Evolutionary conservation across 2,797 vertebrate species (phyloP).

Genomic region (Eospalax fontanierii): DNA sequence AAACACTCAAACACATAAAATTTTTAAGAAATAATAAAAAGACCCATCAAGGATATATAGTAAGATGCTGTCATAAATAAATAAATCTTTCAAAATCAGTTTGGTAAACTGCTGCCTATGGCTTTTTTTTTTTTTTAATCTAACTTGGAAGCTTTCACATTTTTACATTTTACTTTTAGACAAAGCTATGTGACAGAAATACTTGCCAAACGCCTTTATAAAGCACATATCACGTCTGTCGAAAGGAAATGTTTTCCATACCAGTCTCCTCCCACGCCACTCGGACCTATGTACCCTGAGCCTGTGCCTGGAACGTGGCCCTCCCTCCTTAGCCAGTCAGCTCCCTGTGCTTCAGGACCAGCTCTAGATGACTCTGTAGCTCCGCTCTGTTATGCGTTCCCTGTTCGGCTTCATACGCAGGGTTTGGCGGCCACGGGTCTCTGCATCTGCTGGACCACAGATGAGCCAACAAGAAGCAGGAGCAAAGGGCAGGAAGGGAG

Average conservation of each 20-base stretch:
- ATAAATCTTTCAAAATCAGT: not conserved
- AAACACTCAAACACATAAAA: too few species aligned
- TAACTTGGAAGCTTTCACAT: not conserved
- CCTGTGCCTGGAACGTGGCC: not conserved
- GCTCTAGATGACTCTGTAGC: not conserved
- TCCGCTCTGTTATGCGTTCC: not conserved
- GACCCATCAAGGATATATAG: not conserved
- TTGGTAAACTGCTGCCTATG: not conserved
- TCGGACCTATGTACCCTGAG: not conserved
- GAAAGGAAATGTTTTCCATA: not conserved
- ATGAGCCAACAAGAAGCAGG: not conserved
- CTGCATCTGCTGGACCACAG: not conserved
- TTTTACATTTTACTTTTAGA: conserved; percentile 62
- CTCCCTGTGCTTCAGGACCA: not conserved
- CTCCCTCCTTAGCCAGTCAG: not conserved
- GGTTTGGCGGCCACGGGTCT: not conserved
- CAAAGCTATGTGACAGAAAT: conserved; percentile 3
- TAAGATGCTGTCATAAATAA: not conserved
- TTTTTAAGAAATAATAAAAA: not conserved
- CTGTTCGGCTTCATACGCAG: not conserved
- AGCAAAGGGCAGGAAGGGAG: not conserved
- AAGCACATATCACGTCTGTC: conserved; percentile 49
- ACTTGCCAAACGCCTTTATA: conserved; percentile 35
- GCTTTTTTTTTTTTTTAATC: conserved; percentile 34
- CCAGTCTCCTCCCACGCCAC: not conserved